A percentile compares a stretch with the other conserved stretches of the same genome.
These are phyloP conservation scores for Melipona bicolor DNA, from an alignment of 2,888 invertebrate genomes.

Conservation along the genomic window DNA sequence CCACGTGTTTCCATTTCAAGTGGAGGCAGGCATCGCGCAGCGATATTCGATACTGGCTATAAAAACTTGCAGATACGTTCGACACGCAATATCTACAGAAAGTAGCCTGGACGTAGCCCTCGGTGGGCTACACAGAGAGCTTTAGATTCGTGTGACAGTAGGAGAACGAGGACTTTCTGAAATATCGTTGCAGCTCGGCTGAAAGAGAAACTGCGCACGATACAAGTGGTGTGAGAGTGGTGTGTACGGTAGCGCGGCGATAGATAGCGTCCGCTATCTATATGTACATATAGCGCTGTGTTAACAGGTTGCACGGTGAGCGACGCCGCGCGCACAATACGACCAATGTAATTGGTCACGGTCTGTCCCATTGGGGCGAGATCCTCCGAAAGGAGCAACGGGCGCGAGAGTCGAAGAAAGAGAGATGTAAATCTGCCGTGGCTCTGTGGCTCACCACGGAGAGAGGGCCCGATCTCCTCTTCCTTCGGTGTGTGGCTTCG, in stretches of 20 bases:
- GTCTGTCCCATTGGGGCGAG: slow-evolving; percentile 44
- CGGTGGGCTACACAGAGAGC: too few species aligned
- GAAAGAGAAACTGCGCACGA: too few species aligned
- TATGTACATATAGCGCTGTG: neutral
- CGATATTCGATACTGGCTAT: too few species aligned
- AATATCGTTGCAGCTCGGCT: neutral
- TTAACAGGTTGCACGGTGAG: slow-evolving; percentile 50
- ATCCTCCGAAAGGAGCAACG: slow-evolving; percentile 41
- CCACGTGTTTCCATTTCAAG: too few species aligned
- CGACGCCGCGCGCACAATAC: slow-evolving; percentile 26
- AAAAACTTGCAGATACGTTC: too few species aligned
- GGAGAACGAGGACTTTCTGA: slow-evolving; percentile 3
- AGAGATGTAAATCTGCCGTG: slow-evolving; percentile 49
- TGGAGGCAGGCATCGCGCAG: too few species aligned
- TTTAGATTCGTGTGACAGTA: too few species aligned
- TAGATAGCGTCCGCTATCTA: neutral
- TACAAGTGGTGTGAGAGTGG: neutral
- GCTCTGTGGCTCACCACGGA: neutral
- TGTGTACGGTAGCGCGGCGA: neutral
- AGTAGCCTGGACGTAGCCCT: too few species aligned
- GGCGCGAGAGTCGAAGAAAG: slow-evolving; percentile 46
- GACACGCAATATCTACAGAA: too few species aligned
- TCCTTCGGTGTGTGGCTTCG: neutral
- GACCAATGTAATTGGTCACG: slow-evolving; percentile 53
- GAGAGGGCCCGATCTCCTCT: slow-evolving; percentile 50